Evolutionary conservation across 2,113 vertebrate genomes (phyloP), one percentile per base, ranked within the genome.

Genomic region (Oncorhynchus tshawytscha): DNA sequence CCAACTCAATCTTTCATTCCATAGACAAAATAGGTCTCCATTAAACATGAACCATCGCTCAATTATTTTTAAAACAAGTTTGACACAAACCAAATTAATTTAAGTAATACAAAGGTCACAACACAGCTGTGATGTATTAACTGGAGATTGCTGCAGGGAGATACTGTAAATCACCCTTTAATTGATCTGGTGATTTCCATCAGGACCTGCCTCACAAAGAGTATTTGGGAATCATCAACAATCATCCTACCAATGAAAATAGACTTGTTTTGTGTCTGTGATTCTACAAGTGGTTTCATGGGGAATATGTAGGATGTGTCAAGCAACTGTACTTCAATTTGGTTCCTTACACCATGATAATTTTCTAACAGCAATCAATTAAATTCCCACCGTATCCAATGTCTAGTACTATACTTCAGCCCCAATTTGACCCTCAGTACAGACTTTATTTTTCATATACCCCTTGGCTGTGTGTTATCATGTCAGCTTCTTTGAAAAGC

Each of bases 41-140:
- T 51, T 51, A 51, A 51, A 67, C 16, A n/a, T 60, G 57, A n/a
- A 15, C 16, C 57, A 60, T 60, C 4, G 6, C 6, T 16, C 49
- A 60, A 2, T 60, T 60, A 18, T 5, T 60, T 60, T 60, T n/a
- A 51, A 20, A 60, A 60, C 57, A 48, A 66, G 70, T 51, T 9
- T 24, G 27, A 78, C 49, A 59, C 62, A 78, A 18, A 72, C 24
- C 4, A 72, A 65, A 31, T 60, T 22, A 64, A 45, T 24, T 48
- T 60, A 34, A 59, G 39, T 18, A 57, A 60, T 70, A 67, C 31
- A 78, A 66, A 25, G 66, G 57, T 76, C 76, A 59, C 27, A 27
- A 57, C 64, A 59, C 76, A 79, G 73, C 80, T 80, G 82, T 78
- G 77, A 68, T 65, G 73, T 79, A 82, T 86, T 79, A 83, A 70